Evolutionary conservation across 2,113 vertebrate species (phyloP).

Genomic region (Bubo blakistoni): DNA sequence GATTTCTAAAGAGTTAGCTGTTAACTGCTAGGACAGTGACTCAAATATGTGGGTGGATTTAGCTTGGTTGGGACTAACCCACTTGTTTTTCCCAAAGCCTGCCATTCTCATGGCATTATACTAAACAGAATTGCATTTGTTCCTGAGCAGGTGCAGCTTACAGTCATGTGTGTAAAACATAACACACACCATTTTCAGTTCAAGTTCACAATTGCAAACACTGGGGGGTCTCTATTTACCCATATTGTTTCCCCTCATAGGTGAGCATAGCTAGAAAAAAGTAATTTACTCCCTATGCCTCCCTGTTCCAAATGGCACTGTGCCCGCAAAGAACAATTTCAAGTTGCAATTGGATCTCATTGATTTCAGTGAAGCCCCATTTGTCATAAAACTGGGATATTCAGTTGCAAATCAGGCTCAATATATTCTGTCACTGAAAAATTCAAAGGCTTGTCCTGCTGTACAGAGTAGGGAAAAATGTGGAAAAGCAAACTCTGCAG

Average conservation of each 20-base stretch:
- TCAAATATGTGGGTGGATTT: not conserved
- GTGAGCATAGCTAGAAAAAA: not conserved
- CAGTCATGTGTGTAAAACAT: not conserved
- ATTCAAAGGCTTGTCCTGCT: not conserved
- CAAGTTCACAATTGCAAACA: not conserved
- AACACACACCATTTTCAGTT: not conserved
- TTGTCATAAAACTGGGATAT: not conserved
- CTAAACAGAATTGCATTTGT: not conserved
- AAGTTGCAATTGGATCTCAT: not conserved
- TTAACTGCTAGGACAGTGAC: not conserved
- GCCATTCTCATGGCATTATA: not conserved
- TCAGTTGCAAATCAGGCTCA: not conserved
- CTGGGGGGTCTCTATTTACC: not conserved
- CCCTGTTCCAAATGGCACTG: not conserved
- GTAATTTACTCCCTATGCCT: not conserved
- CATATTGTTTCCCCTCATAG: not conserved
- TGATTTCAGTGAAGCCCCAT: not conserved
- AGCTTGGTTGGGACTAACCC: not conserved
- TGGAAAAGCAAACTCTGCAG: not conserved
- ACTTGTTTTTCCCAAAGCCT: not conserved
- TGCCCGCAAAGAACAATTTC: not conserved
- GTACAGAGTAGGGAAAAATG: not conserved
- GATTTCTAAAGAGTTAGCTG: not conserved
- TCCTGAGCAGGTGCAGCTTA: not conserved
- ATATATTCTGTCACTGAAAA: not conserved